phyloP scores from a whole-genome alignment of 2,113 vertebrate genomes.

The Vulpes ferrilata region DNA sequence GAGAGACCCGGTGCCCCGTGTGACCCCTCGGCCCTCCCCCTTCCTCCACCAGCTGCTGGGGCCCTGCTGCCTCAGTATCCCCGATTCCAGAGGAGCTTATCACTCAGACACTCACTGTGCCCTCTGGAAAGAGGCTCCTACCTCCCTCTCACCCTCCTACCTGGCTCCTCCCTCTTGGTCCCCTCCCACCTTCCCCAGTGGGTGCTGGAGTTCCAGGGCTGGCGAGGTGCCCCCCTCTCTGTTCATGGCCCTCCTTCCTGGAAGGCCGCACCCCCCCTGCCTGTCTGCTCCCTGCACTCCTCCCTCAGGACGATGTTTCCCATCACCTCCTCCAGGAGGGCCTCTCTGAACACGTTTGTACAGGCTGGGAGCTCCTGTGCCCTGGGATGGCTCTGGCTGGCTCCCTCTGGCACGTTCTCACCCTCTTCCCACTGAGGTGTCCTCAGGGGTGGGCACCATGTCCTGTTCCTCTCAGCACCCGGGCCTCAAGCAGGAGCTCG shows the following conservation, averaged over 20 bases:
- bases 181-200: neutral
- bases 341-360: neutral
- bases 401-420: neutral
- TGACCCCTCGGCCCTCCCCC: rapidly evolving
- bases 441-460: rapidly evolving
- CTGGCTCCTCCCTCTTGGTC: neutral
- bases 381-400: neutral
- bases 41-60: neutral
- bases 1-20: neutral
- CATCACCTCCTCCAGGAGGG: neutral
- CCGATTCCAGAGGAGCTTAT: neutral
- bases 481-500: too few species aligned
- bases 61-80: neutral
- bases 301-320: neutral
- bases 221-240: too few species aligned
- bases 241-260: neutral
- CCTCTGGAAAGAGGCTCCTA: neutral
- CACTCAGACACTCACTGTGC: neutral
- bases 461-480: neutral
- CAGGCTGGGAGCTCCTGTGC: neutral
- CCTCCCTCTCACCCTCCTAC: neutral
- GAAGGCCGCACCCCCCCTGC: rapidly evolving
- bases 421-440: neutral
- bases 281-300: rapidly evolving
- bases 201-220: neutral